phyloP scores from a whole-genome alignment of 2,797 vertebrate genomes.

The Sebastes wilsoni region DNA sequence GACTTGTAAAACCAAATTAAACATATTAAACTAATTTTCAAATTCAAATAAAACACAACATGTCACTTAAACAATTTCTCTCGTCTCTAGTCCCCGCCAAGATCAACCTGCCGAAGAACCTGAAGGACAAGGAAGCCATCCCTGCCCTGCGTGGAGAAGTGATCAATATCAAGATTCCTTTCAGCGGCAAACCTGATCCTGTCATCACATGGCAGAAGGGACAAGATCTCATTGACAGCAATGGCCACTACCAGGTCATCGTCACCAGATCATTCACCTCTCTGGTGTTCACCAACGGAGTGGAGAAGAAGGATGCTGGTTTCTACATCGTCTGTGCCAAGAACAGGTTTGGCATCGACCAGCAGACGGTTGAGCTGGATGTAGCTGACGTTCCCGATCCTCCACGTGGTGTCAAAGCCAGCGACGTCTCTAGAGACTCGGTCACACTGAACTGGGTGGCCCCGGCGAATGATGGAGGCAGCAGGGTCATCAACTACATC shows the following conservation, averaged over 20 bases:
- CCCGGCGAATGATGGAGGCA: constrained; percentile 96
- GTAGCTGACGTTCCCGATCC: constrained; percentile 98
- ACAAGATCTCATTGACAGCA: constrained; percentile 98
- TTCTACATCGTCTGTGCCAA: constrained; percentile 99
- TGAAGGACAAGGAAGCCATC: constrained; percentile 98
- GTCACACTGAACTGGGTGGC: constrained; percentile 92
- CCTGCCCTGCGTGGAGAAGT: constrained; percentile 96
- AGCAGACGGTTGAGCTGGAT: constrained; percentile 98
- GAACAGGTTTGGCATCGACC: constrained; percentile 99
- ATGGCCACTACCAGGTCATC: constrained; percentile 99
- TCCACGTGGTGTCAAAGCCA: constrained; percentile 94
- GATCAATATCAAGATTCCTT: constrained; percentile 98
- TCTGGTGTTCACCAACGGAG: constrained; percentile 95
- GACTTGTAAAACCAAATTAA: not conserved
- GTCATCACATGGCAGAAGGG: constrained; percentile 99
- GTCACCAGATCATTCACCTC: constrained; percentile 98
- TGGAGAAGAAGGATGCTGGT: constrained; percentile 97
- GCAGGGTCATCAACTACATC: constrained; percentile 93
- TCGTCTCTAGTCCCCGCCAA: constrained; percentile 92
- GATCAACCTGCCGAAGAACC: constrained; percentile 96
- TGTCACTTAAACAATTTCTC: constrained; percentile 37
- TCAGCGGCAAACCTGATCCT: constrained; percentile 95
- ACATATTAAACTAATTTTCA: not conserved
- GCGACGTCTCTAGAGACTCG: constrained; percentile 94
- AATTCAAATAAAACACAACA: constrained; percentile 16